phyloP scores from a whole-genome alignment of 2,888 invertebrate species.

The Trissonchulus latispiculum region DNA sequence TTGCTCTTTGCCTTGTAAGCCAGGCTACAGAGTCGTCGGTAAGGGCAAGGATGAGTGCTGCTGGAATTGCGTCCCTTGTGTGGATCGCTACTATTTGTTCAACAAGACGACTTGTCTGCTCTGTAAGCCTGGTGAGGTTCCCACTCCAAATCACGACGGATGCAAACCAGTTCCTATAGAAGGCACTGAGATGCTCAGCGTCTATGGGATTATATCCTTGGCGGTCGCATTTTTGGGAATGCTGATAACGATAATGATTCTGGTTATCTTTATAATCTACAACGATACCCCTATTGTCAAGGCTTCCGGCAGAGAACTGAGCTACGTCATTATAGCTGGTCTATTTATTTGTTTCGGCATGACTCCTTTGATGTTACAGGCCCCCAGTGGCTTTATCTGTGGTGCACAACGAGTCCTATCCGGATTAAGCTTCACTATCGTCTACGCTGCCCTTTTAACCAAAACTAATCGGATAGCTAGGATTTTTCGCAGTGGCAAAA shows the following conservation, averaged over 20 bases:
- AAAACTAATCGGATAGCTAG: slow-evolving; percentile 47
- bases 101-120: slow-evolving; percentile 67
- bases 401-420: slow-evolving; percentile 46
- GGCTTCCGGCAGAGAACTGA: slow-evolving; percentile 48
- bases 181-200: background rate
- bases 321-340: slow-evolving; percentile 46
- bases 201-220: slow-evolving; percentile 19
- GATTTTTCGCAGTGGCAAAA: slow-evolving; percentile 47
- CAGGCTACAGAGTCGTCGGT: background rate
- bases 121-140: slow-evolving; percentile 69
- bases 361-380: slow-evolving; percentile 46
- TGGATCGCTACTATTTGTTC: background rate
- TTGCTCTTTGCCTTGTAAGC: background rate
- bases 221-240: slow-evolving; percentile 36
- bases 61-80: background rate
- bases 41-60: background rate
- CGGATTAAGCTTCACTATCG: slow-evolving; percentile 46
- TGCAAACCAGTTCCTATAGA: slow-evolving; percentile 38
- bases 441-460: slow-evolving; percentile 47
- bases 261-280: slow-evolving; percentile 44
- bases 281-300: slow-evolving; percentile 47
- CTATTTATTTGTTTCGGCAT: slow-evolving; percentile 45
- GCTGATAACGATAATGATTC: slow-evolving; percentile 41
- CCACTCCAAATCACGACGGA: slow-evolving; percentile 60
- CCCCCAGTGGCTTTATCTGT: slow-evolving; percentile 44